Evolutionary conservation across 2,113 vertebrate species (phyloP), one percentile per base, ranked within the genome.

Genomic region (Barbus barbus): DNA sequence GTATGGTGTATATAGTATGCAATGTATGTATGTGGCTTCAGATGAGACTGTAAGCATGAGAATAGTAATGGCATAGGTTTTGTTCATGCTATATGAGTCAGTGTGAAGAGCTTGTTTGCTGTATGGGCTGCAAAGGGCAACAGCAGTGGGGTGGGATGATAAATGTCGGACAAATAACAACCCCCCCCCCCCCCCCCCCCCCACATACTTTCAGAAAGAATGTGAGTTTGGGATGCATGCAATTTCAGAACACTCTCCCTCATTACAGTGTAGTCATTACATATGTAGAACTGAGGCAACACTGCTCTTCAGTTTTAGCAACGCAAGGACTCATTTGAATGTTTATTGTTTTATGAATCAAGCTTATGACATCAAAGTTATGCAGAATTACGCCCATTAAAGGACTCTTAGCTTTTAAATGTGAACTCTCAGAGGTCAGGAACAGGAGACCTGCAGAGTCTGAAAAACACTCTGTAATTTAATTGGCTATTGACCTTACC

Each of bases 41-140:
- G 20, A 1, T 24, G 22, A 71, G 74, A 76, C 74, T 36, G 24
- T 51, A 51, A 51, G n/a, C 63, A 67, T 20, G 33, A n/a, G n/a
- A n/a, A 38, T 22, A 11, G 11, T 22, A 38, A 71, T 38, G 38
- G n/a, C 22, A 24, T 4, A 24, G 48, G 51, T 58, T 77, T 77
- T n/a, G 75, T 36, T 38, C 31, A 77, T 53, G 73, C 73, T 53
- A 9, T 12, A 38, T 53, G 56, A 61, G 56, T 61, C 22, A 9
- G 33, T 5, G 13, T 26, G 51, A 22, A 12, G 20, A 71, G 67
- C 9, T 12, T 79, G 56, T 78, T 58, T 44, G 22, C 74, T 78
- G 77, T 79, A 58, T 44, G 77, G 77, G 77, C 76, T 41, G 22
- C 53, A 58, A 53, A 60, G 28, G 20, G 31, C 13, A 31, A 61